phyloP scores from a whole-genome alignment of 2,888 invertebrate genomes.

The Poecilus cupreus region DNA sequence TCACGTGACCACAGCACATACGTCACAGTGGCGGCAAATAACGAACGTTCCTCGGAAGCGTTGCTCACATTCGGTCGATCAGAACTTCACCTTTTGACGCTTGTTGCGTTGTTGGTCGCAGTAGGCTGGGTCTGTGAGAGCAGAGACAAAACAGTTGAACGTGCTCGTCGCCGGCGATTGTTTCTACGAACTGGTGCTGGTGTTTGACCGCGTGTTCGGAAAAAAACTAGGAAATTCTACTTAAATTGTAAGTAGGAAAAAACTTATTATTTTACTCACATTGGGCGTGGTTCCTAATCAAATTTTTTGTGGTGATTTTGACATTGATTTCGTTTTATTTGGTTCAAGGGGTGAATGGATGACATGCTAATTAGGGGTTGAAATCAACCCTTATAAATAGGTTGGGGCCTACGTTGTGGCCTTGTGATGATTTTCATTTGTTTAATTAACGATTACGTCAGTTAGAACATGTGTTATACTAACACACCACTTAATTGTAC shows the following conservation, averaged over 20 bases:
- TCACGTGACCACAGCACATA: background rate
- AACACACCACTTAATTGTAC: too few relatives aligned
- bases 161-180: background rate
- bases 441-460: background rate
- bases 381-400: background rate
- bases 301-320: background rate
- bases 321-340: background rate
- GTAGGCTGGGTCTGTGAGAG: background rate
- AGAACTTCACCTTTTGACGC: background rate
- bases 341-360: background rate
- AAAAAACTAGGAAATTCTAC: background rate
- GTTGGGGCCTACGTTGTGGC: background rate
- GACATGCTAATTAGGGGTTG: background rate
- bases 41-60: background rate
- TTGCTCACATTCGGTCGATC: conserved; percentile 20
- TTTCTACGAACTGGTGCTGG: background rate
- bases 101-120: background rate
- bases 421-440: background rate
- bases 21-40: conserved; percentile 1
- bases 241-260: conserved; percentile 10
- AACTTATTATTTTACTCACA: background rate
- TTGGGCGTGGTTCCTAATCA: background rate
- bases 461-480: too few relatives aligned
- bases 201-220: background rate
- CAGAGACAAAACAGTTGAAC: background rate